Percentiles rank a stretch among this genome's conserved stretches.
phyloP scores from a whole-genome alignment of 2,888 invertebrate genomes.

The Heliconius cydno region DNA sequence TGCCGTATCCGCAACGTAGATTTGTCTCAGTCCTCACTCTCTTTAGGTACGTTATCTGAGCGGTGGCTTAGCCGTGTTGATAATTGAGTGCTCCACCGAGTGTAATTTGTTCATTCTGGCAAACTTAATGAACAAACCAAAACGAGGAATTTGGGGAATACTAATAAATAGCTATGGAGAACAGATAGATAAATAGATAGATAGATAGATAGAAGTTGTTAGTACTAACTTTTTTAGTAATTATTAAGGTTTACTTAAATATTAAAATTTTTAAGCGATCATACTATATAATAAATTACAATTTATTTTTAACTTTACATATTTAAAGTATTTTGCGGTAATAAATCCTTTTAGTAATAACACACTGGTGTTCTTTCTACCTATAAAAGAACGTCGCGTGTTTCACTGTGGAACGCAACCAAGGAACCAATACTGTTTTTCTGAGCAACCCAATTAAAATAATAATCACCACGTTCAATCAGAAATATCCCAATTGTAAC shows the following conservation, averaged over 20 bases:
- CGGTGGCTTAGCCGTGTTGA: conserved; percentile 38
- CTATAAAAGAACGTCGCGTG: background rate
- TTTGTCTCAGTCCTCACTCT: conserved; percentile 42
- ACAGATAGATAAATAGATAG: background rate
- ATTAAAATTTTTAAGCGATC: background rate
- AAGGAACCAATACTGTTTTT: background rate
- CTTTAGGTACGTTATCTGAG: conserved; percentile 42
- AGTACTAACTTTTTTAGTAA: background rate
- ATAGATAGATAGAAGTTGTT: background rate
- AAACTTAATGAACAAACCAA: conserved; percentile 37
- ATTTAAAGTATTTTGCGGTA: background rate
- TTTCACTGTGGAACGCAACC: background rate
- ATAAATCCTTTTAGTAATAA: background rate
- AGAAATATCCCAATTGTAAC: background rate
- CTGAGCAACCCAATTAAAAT: background rate
- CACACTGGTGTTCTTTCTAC: background rate
- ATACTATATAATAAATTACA: background rate
- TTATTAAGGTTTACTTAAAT: background rate
- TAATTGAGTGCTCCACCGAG: conserved; percentile 45
- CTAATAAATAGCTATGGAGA: conserved; percentile 20
- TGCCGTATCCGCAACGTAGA: conserved; percentile 40
- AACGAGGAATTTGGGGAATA: conserved; percentile 23
- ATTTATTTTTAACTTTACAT: background rate
- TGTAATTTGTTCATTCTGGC: conserved; percentile 42
- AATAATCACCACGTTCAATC: background rate